Evolutionary conservation across 2,113 vertebrate species (phyloP).

Genomic region (Oreochromis spilurus): DNA sequence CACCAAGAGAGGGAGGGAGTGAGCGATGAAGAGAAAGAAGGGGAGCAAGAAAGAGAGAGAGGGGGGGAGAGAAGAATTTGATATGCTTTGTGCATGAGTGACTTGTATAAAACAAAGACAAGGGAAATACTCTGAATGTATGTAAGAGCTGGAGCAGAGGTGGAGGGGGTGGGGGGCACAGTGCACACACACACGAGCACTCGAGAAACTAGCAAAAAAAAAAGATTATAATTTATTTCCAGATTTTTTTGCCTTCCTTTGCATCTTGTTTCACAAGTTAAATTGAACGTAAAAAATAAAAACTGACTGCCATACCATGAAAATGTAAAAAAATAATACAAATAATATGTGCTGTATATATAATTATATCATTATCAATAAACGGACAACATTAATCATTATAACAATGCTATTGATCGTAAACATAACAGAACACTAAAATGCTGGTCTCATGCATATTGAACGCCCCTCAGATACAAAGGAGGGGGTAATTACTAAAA

Average conservation of each 20-base stretch:
- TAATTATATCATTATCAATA: conserved; percentile 81
- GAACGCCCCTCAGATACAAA: conserved; percentile 66
- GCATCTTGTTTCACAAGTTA: conserved; percentile 76
- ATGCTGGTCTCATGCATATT: conserved; percentile 77
- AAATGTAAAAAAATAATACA: conserved; percentile 86
- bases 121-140: conserved; percentile 38
- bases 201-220: conserved; percentile 63
- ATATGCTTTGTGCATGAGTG: conserved; percentile 72
- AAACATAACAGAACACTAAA: conserved; percentile 73
- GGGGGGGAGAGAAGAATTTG: conserved; percentile 53
- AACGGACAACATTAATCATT: conserved; percentile 76
- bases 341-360: conserved; percentile 82
- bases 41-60: background rate
- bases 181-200: conserved; percentile 15
- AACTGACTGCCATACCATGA: conserved; percentile 77
- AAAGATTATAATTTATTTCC: conserved; percentile 78
- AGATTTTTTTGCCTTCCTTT: conserved; percentile 71
- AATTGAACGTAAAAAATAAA: conserved; percentile 70
- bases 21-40: background rate
- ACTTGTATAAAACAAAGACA: conserved; percentile 69
- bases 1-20: conserved; percentile 46
- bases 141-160: background rate
- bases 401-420: conserved; percentile 73
- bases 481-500: conserved; percentile 71
- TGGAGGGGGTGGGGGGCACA: background rate